These are phyloP conservation scores for Sycophila texana DNA, from an alignment of 2,888 invertebrate species.

Conservation along the genomic window DNA sequence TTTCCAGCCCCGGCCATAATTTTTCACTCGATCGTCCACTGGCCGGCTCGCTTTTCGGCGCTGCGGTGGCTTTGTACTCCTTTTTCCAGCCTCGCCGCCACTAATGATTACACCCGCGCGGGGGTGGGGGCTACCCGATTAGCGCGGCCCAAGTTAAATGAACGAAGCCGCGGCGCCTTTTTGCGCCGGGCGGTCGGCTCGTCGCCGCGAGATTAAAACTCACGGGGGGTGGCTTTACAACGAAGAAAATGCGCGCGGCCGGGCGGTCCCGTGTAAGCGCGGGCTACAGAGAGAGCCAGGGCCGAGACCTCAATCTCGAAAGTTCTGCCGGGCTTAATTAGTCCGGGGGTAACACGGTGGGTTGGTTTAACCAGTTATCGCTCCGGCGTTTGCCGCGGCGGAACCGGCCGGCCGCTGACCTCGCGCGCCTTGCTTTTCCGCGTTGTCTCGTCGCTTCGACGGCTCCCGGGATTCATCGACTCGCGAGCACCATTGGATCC, in stretches of 20 bases:
- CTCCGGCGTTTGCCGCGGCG: background rate
- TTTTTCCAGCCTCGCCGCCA: background rate
- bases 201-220: constrained; percentile 31
- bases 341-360: constrained; percentile 24
- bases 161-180: constrained; percentile 5
- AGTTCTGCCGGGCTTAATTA: constrained; percentile 50
- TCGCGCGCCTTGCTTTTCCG: background rate
- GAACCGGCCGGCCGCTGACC: constrained; percentile 12
- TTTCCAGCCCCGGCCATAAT: constrained; percentile 31
- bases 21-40: constrained; percentile 33
- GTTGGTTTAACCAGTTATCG: constrained; percentile 42
- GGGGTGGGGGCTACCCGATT: constrained; percentile 2
- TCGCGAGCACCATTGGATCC: background rate
- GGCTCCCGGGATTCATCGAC: background rate
- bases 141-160: constrained; percentile 11
- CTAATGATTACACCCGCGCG: background rate
- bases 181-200: background rate
- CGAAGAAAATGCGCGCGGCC: background rate
- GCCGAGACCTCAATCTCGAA: constrained; percentile 32
- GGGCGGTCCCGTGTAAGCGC: background rate
- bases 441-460: background rate
- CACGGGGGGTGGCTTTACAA: constrained; percentile 2
- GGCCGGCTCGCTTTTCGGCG: background rate
- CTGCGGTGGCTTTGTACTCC: background rate
- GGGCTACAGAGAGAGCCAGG: background rate